These are phyloP conservation scores for Andrena minutula DNA, from an alignment of 2,888 invertebrate species.

Conservation along the genomic window DNA sequence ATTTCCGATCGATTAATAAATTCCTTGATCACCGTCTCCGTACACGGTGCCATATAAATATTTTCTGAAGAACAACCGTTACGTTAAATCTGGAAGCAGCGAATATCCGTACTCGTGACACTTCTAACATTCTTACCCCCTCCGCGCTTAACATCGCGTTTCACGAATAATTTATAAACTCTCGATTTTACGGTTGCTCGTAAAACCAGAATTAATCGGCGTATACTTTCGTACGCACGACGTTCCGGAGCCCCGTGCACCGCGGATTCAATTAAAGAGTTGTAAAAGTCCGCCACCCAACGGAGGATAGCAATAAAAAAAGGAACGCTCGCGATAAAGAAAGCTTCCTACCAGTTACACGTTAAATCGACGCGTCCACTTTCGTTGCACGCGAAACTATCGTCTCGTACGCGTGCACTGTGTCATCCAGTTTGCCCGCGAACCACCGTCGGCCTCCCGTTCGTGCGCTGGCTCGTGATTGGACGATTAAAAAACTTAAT, in stretches of 20 bases:
- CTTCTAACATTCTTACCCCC: background rate
- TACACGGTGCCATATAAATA: background rate
- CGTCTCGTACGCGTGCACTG: too few species aligned
- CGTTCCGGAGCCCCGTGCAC: background rate
- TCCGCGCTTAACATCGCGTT: background rate
- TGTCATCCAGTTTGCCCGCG: too few species aligned
- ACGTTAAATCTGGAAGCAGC: background rate
- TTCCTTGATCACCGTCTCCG: background rate
- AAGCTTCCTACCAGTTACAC: too few species aligned
- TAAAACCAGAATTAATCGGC: slow-evolving; percentile 38
- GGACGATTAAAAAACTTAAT: background rate
- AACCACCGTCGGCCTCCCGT: too few species aligned
- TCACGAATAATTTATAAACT: slow-evolving; percentile 43
- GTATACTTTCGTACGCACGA: background rate
- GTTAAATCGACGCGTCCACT: too few species aligned
- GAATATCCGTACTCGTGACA: background rate
- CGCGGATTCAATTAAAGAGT: slow-evolving; percentile 41
- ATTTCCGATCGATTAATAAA: background rate
- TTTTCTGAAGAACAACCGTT: background rate
- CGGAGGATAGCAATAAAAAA: background rate
- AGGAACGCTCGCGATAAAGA: too few species aligned
- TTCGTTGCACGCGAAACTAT: too few species aligned
- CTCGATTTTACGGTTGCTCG: slow-evolving; percentile 35
- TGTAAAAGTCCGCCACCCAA: slow-evolving; percentile 22
- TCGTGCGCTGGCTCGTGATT: background rate